Percentiles rank a stretch among this genome's conserved stretches.
Evolutionary conservation across 2,797 vertebrate species (phyloP).

Genomic region (Anabacerthia variegaticeps): DNA sequence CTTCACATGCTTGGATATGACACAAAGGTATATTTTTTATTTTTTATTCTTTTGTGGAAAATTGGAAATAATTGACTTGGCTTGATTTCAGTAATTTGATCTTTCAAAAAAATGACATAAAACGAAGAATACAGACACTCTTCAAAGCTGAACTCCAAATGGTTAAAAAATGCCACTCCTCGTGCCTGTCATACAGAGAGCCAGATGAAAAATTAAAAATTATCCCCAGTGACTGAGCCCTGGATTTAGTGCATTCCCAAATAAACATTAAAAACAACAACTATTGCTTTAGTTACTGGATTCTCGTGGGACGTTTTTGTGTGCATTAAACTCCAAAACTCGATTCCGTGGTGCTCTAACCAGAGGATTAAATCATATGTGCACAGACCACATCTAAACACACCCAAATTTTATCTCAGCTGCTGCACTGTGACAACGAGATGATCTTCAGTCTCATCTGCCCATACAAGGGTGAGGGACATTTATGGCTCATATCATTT

Average conservation of each 20-base stretch:
- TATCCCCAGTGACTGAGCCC: neutral
- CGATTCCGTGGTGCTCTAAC: neutral
- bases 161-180: neutral
- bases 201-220: neutral
- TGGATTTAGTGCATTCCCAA: neutral
- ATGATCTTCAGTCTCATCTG: neutral
- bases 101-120: neutral
- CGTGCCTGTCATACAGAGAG: neutral
- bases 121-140: neutral
- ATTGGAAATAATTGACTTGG: neutral
- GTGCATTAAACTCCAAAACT: neutral
- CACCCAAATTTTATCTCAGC: constrained; percentile 23
- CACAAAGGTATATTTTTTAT: neutral
- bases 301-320: neutral
- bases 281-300: constrained; percentile 23
- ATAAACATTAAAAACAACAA: neutral
- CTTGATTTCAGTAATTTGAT: neutral
- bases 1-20: constrained; percentile 22
- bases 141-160: neutral
- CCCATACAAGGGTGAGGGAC: neutral
- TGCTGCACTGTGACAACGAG: neutral
- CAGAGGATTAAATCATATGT: neutral
- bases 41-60: neutral
- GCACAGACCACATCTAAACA: neutral
- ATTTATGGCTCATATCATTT: neutral